Base-by-base conservation (phyloP, 53 echinoderm and acorn worm genomes). In the Patiria pectinifera region DNA sequence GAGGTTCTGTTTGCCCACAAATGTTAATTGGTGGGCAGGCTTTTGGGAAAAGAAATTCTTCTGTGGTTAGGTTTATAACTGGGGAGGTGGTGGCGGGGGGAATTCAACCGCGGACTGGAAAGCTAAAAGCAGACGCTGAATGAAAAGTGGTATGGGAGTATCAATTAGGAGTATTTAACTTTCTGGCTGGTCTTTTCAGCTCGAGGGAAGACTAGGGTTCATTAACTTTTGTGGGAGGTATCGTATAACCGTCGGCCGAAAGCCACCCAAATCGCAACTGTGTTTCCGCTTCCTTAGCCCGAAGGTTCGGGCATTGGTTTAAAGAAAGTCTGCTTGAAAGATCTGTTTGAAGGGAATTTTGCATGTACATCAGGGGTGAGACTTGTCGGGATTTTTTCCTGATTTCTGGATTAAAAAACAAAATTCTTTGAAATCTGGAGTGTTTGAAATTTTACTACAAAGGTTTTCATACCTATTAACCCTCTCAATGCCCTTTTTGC, bases 61-160 rank as follows among this genome's bases (percentile, higher is more conserved):
- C 4, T 35, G 23, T 15, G 25, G 44, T 25, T 76, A 25, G 76
- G 13, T 43, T 43, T 35, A 35, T 35, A 35, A 35, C 35, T 35
- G 35, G 35, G 76, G 5, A 53, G 53, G 53, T 5, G 53, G 53
- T 53, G 53, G 53, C 1, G 5, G 53, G 53, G 53, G 35, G 35
- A 0, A 35, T 35, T 53, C 8, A 24, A 12, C 26, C 59, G 8
- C 62, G 35, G 60, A 43, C 25, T 45, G n/a, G 46, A 53, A 60
- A 19, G 48, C 53, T 80, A 90, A 90, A 89, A 89, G 89, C 89
- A 47, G 59, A 79, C 63, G 89, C 24, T 89, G 89, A 89, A 26
- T 78, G 89, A 89, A 80, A 47, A 18, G 11, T 59, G 80, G 45
- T 53, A 24, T 49, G 77, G 45, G 59, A 18, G 12, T 62, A 16